Percentiles rank a stretch among this genome's conserved stretches.
phyloP scores from a whole-genome alignment of 2,888 invertebrate genomes.

The Lepidochrysops patricia region DNA sequence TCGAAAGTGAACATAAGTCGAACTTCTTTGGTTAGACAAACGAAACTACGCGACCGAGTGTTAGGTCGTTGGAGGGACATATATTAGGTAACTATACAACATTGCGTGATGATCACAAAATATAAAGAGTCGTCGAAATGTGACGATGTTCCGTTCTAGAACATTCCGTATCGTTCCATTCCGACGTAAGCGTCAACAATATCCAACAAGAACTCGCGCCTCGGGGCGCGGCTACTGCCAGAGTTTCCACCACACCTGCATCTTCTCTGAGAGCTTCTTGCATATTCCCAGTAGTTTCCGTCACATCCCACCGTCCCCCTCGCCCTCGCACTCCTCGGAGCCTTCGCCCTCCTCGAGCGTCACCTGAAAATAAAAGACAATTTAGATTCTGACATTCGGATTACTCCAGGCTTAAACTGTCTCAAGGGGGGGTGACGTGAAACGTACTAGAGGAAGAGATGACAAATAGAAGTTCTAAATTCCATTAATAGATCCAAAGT shows the following conservation, averaged over 20 bases:
- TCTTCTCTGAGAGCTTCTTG: slow-evolving; percentile 91
- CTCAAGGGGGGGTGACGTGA: too few species aligned
- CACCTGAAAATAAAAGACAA: slow-evolving; percentile 70
- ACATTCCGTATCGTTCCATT: slow-evolving; percentile 54
- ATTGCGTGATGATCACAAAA: slow-evolving; percentile 66
- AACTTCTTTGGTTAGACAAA: slow-evolving; percentile 70
- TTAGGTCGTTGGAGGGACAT: slow-evolving; percentile 73
- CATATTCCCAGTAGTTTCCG: slow-evolving; percentile 93
- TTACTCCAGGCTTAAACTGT: too few species aligned
- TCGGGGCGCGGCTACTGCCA: slow-evolving; percentile 71
- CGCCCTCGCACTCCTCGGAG: slow-evolving; percentile 74
- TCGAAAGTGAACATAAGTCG: slow-evolving; percentile 58
- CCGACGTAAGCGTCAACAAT: slow-evolving; percentile 71
- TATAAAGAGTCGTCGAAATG: slow-evolving; percentile 66
- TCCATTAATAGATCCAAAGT: too few species aligned
- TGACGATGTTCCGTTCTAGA: slow-evolving; percentile 35
- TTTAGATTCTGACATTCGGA: background rate
- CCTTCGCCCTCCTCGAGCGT: slow-evolving; percentile 91
- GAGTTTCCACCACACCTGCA: slow-evolving; percentile 92
- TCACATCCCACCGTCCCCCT: slow-evolving; percentile 85
- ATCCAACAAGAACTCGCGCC: slow-evolving; percentile 43
- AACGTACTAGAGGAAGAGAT: too few species aligned
- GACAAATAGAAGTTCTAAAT: too few species aligned
- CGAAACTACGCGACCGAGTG: slow-evolving; percentile 65
- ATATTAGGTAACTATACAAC: slow-evolving; percentile 69